phyloP scores from a whole-genome alignment of 2,888 invertebrate genomes.

The Sarcophaga carnaria region DNA sequence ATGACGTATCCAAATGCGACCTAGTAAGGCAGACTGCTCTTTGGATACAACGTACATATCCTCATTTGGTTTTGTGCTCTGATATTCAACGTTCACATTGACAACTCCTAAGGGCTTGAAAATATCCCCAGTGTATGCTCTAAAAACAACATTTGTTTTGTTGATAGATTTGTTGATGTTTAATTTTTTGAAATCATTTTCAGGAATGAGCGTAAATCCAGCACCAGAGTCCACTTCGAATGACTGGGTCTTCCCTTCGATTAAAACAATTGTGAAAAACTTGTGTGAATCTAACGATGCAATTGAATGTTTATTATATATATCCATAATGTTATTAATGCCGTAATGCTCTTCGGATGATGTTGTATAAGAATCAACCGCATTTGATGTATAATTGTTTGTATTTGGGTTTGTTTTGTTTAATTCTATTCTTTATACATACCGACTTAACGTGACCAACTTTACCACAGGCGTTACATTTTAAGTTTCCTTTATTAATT shows the following conservation, averaged over 20 bases:
- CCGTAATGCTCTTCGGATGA: not conserved
- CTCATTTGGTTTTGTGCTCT: too few species aligned
- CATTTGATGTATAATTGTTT: slow-evolving; percentile 21
- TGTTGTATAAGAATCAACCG: slow-evolving; percentile 9
- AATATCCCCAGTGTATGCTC: too few species aligned
- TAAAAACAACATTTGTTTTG: too few species aligned
- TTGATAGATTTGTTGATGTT: too few species aligned
- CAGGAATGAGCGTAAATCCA: too few species aligned
- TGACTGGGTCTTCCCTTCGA: slow-evolving; percentile 4
- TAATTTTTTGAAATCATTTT: too few species aligned
- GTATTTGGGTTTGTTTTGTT: slow-evolving; percentile 26
- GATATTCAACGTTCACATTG: too few species aligned
- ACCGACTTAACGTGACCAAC: slow-evolving; percentile 29
- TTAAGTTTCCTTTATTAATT: slow-evolving; percentile 30
- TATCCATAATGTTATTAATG: slow-evolving; percentile 51
- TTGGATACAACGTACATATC: not conserved
- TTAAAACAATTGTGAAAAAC: slow-evolving; percentile 25
- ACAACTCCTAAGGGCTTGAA: too few species aligned
- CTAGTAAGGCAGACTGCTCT: too few species aligned
- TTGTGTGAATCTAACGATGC: slow-evolving; percentile 13
- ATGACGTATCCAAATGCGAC: too few species aligned
- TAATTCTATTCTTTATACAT: slow-evolving; percentile 22
- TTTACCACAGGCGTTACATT: slow-evolving; percentile 30
- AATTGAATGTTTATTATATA: not conserved
- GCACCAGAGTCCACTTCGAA: too few species aligned